Evolutionary conservation across 2,888 invertebrate species (phyloP).

Genomic region (Boloria euphrosyne): DNA sequence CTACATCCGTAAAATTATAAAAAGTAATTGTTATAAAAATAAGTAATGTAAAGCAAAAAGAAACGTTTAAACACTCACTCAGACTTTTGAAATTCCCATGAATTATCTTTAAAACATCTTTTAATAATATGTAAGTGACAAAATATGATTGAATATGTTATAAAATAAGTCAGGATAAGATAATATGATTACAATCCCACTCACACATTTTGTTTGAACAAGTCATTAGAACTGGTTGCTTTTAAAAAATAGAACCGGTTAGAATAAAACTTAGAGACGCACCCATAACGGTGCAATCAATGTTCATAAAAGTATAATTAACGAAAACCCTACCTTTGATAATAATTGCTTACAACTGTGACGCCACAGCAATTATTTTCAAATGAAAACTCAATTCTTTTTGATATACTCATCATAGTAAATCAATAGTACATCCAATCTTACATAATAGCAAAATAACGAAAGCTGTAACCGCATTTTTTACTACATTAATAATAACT

Average conservation of each 20-base stretch:
- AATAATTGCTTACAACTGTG: conserved; percentile 6
- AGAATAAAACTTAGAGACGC: conserved; percentile 23
- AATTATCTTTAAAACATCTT: too few relatives aligned
- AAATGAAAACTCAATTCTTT: background rate
- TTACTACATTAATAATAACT: too few relatives aligned
- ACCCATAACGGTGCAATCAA: conserved; percentile 29
- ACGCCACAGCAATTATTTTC: background rate
- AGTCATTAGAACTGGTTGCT: conserved; percentile 29
- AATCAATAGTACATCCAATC: background rate
- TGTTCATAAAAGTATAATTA: conserved; percentile 28
- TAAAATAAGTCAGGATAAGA: conserved; percentile 9
- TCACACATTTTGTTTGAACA: conserved; percentile 32
- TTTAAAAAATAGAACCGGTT: conserved; percentile 24
- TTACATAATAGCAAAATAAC: too few relatives aligned
- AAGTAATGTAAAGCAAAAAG: too few relatives aligned
- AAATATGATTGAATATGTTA: conserved; percentile 9
- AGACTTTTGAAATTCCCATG: too few relatives aligned
- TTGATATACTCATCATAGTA: background rate
- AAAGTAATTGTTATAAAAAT: too few relatives aligned
- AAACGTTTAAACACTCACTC: too few relatives aligned
- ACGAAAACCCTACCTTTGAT: conserved; percentile 2
- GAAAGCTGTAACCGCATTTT: too few relatives aligned
- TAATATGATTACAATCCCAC: conserved; percentile 24
- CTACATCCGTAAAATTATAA: too few relatives aligned
- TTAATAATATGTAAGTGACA: too few relatives aligned